Conservation (phyloP, 2,113 vertebrate genomes). For the Urocynchramus pylzowi region DNA sequence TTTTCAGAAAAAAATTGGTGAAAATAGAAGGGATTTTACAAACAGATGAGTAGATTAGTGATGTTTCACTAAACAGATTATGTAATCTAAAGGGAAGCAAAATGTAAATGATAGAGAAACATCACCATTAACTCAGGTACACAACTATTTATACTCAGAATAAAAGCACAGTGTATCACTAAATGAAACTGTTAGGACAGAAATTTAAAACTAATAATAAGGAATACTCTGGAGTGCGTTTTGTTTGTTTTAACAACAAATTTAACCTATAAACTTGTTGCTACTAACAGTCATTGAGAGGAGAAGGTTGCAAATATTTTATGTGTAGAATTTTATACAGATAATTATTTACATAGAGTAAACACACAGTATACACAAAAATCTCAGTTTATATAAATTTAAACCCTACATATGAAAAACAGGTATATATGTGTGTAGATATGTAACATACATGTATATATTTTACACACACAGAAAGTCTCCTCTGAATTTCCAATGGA, state of each 20-base stretch:
- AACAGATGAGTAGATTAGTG: neutral
- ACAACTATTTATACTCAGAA: neutral
- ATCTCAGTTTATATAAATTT: neutral
- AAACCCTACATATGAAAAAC: neutral
- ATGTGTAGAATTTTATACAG: neutral
- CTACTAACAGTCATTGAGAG: neutral
- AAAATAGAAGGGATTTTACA: neutral
- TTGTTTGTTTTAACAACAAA: neutral
- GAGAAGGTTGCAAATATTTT: neutral
- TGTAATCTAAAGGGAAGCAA: neutral
- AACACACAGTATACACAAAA: neutral
- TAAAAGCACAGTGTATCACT: neutral
- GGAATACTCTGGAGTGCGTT: neutral
- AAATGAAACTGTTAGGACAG: neutral
- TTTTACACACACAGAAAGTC: neutral
- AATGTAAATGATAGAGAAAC: neutral
- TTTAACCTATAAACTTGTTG: neutral
- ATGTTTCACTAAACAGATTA: neutral
- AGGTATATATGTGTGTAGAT: fast-evolving
- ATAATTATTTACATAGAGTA: neutral
- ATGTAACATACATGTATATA: neutral
- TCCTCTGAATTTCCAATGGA: neutral
- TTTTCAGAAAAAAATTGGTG: neutral
- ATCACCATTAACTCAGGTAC: neutral
- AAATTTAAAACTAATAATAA: neutral